A percentile compares a stretch with the other conserved stretches of the same genome.
These are phyloP conservation scores for Meloidogyne floridensis DNA, from an alignment of 1,140 invertebrate genomes.

Conservation along the genomic window DNA sequence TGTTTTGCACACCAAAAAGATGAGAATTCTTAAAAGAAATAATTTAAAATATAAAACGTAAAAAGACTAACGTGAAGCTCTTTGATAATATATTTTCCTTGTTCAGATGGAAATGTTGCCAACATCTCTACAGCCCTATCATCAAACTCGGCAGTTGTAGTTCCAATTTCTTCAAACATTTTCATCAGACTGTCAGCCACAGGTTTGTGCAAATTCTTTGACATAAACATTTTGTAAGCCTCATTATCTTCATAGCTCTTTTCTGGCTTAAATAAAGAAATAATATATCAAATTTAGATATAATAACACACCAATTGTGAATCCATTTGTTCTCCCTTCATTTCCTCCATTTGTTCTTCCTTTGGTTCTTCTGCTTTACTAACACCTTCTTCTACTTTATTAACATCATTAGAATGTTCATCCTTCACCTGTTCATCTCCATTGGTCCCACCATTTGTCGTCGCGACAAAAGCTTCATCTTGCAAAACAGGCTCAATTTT, in stretches of 20 bases:
- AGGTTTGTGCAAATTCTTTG: conserved; percentile 29
- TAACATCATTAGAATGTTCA: not conserved
- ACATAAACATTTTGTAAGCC: conserved; percentile 35
- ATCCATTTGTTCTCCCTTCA: not conserved
- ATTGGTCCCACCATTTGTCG: not conserved
- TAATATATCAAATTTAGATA: not conserved
- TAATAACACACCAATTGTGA: not conserved
- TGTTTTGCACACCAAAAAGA: conserved; percentile 63
- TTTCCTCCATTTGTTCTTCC: not conserved
- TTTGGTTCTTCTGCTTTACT: not conserved
- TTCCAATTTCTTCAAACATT: conserved; percentile 29
- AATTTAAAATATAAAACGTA: not conserved
- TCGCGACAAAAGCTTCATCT: not conserved
- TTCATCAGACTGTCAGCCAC: conserved; percentile 30
- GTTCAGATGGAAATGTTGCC: conserved; percentile 52
- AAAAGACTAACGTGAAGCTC: conserved; percentile 46
- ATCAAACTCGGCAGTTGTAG: conserved; percentile 59
- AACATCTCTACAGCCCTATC: conserved; percentile 61
- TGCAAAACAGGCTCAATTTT: not conserved
- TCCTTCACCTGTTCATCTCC: not conserved
- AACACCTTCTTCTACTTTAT: not conserved
- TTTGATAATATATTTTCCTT: conserved; percentile 58
- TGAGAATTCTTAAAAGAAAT: conserved; percentile 49
- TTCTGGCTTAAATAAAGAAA: not conserved
- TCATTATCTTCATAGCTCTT: conserved; percentile 36